phyloP scores from a whole-genome alignment of 2,888 invertebrate species.

The Scrobipalpa atriplicella region DNA sequence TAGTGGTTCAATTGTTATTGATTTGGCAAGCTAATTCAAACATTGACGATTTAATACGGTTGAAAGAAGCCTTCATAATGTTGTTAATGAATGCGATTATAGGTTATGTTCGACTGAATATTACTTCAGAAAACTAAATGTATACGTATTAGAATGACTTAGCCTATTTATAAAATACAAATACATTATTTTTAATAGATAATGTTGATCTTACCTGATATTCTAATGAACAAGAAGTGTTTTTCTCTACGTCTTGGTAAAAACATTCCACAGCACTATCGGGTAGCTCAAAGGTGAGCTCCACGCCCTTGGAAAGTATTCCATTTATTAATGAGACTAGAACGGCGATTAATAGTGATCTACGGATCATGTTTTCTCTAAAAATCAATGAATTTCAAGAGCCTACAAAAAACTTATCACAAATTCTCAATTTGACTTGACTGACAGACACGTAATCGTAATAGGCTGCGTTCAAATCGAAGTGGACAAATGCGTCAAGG shows the following conservation, averaged over 20 bases:
- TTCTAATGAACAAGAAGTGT: conserved; percentile 94
- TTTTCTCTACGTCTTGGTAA: conserved; percentile 95
- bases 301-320: conserved; percentile 84
- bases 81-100: neutral
- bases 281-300: conserved; percentile 97
- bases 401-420: conserved; percentile 19
- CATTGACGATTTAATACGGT: conserved; percentile 1
- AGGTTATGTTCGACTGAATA: conserved; percentile 8
- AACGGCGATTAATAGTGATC: conserved; percentile 57
- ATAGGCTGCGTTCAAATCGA: conserved; percentile 51
- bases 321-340: conserved; percentile 63
- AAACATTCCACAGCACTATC: conserved; percentile 99
- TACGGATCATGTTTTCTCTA: conserved; percentile 59
- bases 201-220: conserved; percentile 90
- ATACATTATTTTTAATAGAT: neutral
- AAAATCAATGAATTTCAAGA: conserved; percentile 26
- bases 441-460: conserved; percentile 60
- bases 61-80: neutral
- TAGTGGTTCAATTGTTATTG: neutral
- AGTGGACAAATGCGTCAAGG: neutral
- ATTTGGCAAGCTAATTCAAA: conserved; percentile 4
- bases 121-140: neutral
- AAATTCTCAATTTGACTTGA: conserved; percentile 23
- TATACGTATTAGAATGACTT: neutral
- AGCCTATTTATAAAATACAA: neutral